Base-by-base conservation (phyloP, 2,113 vertebrate species). In the Cyprinodon variegatus region DNA sequence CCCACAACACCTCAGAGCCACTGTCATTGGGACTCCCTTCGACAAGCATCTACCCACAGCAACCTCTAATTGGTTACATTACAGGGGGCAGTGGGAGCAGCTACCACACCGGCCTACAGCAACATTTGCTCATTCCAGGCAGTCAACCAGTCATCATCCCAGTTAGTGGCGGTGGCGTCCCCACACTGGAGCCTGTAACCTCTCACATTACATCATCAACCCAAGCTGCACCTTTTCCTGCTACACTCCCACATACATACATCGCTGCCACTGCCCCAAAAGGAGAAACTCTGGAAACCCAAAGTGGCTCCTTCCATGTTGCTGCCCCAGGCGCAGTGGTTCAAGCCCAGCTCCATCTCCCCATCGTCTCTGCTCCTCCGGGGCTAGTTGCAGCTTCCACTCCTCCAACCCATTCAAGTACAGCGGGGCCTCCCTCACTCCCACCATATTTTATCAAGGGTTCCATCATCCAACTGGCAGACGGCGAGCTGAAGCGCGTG, bases 391-490 rank as follows among this genome's bases (percentile, higher is more conserved):
- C 96, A 0, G 22, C 90, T 4, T 83, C 89, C 7, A 73, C 86
- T 37, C 72, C 83, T 37, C 80, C 89, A 10, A 76, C 88, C 1
- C 36, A 92, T 41, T 94, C 95, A 0, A 92, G 94, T 0, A 87
- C 0, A 72, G 93, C 0, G 92, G 94, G 29, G 93, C 95, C 96
- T 8, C 96, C 96, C 8, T 95, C 96, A 1, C 94, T 99, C 88
- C 98, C 98, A 12, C 97, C 97, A 0, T 99, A 99, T 89, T 99
- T 99, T 92, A 95, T 96, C 92, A 98, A 97, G 95, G 98, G 98
- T 84, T 99, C 98, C 1, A 98, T 99, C 92, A 99, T 99, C 91
- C 97, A 98, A 91, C 81, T 99, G 94, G 98, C 98, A 68, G 96
- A 98, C 0, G 98, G 98, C 20, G 97, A 99, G 88, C 95, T 99